Evolutionary conservation across 2,113 vertebrate species (phyloP).

Genomic region (Tonatia bakeri): DNA sequence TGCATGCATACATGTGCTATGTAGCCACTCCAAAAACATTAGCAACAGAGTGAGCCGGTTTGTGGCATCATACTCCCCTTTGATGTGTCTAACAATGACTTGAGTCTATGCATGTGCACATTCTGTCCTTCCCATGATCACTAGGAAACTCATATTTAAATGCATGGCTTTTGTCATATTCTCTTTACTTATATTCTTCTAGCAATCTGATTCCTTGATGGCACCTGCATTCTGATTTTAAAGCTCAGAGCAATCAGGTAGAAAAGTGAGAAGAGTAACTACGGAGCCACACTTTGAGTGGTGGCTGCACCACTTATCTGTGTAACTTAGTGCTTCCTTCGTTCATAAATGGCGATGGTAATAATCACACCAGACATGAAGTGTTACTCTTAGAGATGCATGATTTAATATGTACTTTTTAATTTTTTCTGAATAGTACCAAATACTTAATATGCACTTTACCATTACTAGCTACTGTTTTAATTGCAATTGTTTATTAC

Average conservation of each 20-base stretch:
- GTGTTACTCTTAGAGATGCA: background rate
- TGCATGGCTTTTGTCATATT: background rate
- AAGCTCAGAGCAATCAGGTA: background rate
- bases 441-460: background rate
- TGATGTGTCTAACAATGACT: background rate
- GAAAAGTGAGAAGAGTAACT: background rate
- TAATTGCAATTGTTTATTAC: background rate
- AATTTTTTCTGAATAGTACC: background rate
- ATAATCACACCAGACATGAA: background rate
- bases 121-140: background rate
- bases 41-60: background rate
- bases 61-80: background rate
- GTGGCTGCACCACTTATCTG: background rate
- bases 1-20: background rate
- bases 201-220: background rate
- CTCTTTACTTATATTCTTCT: background rate
- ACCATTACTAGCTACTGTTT: background rate
- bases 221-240: background rate
- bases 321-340: background rate
- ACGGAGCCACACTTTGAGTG: background rate
- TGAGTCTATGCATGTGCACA: background rate
- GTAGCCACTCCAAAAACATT: background rate
- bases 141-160: background rate
- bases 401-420: background rate
- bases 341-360: background rate